Percentiles rank a stretch among this genome's conserved stretches.
Evolutionary conservation across 2,113 vertebrate genomes (phyloP).

Genomic region (Bombycilla garrulus): DNA sequence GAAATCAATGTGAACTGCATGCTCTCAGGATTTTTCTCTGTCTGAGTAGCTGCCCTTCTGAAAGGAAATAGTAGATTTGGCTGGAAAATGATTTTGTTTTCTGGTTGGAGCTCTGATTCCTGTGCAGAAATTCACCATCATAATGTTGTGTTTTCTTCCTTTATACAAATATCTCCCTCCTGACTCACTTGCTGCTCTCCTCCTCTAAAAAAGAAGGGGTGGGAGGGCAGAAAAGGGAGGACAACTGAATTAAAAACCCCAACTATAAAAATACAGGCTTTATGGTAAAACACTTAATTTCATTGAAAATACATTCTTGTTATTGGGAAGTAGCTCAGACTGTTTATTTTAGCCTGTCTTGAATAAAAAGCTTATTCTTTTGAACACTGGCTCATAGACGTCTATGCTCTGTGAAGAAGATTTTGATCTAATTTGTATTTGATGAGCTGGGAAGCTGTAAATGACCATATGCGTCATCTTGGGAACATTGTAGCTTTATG

Average conservation of each 20-base stretch:
- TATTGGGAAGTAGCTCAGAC: neutral
- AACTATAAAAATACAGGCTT: neutral
- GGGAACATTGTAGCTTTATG: conserved; percentile 10
- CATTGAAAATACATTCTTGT: neutral
- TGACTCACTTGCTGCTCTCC: neutral
- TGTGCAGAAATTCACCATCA: neutral
- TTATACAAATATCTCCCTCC: neutral
- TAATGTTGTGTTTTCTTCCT: neutral
- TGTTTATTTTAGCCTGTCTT: neutral
- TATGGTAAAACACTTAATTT: neutral
- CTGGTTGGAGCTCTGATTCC: neutral
- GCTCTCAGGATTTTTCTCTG: neutral
- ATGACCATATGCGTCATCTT: conserved; percentile 38
- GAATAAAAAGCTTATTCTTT: neutral
- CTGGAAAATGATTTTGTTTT: neutral
- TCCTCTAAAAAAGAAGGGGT: neutral
- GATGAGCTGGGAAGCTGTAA: conserved; percentile 53
- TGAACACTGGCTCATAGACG: neutral
- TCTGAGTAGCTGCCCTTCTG: neutral
- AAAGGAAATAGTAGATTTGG: neutral
- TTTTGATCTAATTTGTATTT: conserved; percentile 52
- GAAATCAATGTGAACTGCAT: neutral
- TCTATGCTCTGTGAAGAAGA: neutral
- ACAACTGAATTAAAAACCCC: neutral
- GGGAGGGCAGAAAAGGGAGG: neutral